Evolutionary conservation across 2,113 vertebrate genomes (phyloP).

Genomic region (Aptenodytes forsteri): DNA sequence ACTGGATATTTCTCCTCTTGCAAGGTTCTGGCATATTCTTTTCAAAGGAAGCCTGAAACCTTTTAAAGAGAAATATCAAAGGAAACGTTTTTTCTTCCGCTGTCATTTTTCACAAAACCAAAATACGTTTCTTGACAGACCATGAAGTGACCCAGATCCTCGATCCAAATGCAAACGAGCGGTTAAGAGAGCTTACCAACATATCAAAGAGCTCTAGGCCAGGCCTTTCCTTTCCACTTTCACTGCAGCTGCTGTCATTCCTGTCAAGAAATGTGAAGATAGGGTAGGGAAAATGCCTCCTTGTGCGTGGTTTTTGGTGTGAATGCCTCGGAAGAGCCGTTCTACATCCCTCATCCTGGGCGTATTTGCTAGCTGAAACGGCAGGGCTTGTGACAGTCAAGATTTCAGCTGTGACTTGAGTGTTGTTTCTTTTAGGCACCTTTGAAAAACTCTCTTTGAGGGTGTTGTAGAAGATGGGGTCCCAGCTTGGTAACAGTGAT

Average conservation of each 20-base stretch:
- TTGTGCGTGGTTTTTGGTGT: not conserved
- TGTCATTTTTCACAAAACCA: not conserved
- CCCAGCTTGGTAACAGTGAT: not conserved
- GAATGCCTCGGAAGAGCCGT: not conserved
- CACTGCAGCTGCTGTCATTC: not conserved
- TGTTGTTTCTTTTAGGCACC: not conserved
- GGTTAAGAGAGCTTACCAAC: not conserved
- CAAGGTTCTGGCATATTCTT: not conserved
- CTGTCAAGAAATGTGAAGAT: not conserved
- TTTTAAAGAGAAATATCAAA: conserved; percentile 44
- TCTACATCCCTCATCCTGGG: not conserved
- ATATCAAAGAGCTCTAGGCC: conserved; percentile 5
- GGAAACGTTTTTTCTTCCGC: not conserved
- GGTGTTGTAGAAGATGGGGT: not conserved
- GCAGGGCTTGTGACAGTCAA: fast-evolving
- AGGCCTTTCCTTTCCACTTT: not conserved
- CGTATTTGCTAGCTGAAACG: not conserved
- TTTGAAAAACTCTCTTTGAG: not conserved
- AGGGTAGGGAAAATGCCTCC: not conserved
- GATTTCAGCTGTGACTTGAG: not conserved
- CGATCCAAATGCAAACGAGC: not conserved
- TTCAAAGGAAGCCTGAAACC: conserved; percentile 13
- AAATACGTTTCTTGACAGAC: not conserved
- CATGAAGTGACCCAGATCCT: not conserved
- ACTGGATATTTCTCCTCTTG: not conserved